Percentiles rank a stretch among this genome's conserved stretches.
Evolutionary conservation across 1,140 invertebrate species (phyloP).

Genomic region (Mizuhopecten yessoensis): DNA sequence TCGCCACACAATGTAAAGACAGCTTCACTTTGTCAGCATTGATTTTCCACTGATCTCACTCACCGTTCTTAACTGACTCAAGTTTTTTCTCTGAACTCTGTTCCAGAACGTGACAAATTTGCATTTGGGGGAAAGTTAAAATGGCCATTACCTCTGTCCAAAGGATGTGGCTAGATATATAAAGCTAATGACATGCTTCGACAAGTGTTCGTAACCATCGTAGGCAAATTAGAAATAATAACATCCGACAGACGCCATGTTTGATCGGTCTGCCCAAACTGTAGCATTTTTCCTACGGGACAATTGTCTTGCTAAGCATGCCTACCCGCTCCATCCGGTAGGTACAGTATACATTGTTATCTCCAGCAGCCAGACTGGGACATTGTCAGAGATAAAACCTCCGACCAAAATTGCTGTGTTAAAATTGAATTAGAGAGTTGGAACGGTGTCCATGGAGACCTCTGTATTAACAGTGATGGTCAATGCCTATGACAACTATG

Average conservation of each 20-base stretch:
- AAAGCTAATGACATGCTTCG: slow-evolving; percentile 26
- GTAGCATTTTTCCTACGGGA: neutral
- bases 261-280: neutral
- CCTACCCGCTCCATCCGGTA: neutral
- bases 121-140: slow-evolving; percentile 28
- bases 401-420: neutral
- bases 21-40: slow-evolving; percentile 17
- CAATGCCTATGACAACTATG: neutral
- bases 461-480: neutral
- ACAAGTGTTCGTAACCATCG: slow-evolving; percentile 17
- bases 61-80: slow-evolving; percentile 3
- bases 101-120: slow-evolving; percentile 26
- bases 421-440: slow-evolving; percentile 35
- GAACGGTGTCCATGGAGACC: neutral
- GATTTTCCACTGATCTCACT: neutral
- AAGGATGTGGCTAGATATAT: slow-evolving; percentile 3
- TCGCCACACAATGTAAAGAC: neutral
- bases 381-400: neutral
- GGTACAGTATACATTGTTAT: neutral
- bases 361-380: neutral
- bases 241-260: neutral
- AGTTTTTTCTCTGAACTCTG: slow-evolving; percentile 17
- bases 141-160: slow-evolving; percentile 12
- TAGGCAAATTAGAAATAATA: slow-evolving; percentile 29
- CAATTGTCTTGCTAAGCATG: neutral